Evolutionary conservation across 2,888 invertebrate species (phyloP).

Genomic region (Carcina quercana): DNA sequence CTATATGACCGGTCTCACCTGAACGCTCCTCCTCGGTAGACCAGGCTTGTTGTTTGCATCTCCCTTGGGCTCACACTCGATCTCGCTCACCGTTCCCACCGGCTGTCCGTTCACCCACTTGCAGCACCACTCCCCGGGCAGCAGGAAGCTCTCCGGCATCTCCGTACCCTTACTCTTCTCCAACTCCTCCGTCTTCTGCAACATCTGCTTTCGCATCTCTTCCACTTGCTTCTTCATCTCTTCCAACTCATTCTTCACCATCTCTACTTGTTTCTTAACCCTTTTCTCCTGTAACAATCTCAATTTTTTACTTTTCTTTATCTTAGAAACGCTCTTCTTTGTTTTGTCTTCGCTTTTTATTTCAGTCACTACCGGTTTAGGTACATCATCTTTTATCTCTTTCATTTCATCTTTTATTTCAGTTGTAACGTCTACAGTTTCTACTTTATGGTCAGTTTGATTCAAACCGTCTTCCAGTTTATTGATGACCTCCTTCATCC

Average conservation of each 20-base stretch:
- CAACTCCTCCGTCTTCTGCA: slow-evolving; percentile 35
- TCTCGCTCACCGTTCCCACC: slow-evolving; percentile 70
- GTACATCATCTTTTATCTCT: slow-evolving; percentile 2
- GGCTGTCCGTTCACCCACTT: slow-evolving; percentile 83
- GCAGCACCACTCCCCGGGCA: slow-evolving; percentile 77
- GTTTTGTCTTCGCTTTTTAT: slow-evolving; percentile 17
- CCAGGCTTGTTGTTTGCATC: slow-evolving; percentile 52
- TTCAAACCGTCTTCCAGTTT: slow-evolving; percentile 53
- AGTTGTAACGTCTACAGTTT: slow-evolving; percentile 10
- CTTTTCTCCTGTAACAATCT: slow-evolving; percentile 43
- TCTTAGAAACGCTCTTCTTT: slow-evolving; percentile 32
- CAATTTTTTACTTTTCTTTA: slow-evolving; percentile 45
- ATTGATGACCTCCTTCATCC: slow-evolving; percentile 56
- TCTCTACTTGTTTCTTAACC: slow-evolving; percentile 51
- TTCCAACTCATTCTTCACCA: slow-evolving; percentile 48
- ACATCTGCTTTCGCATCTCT: slow-evolving; percentile 52
- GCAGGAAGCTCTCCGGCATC: slow-evolving; percentile 42
- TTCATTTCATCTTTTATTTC: slow-evolving; percentile 5
- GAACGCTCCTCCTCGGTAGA: slow-evolving; percentile 52
- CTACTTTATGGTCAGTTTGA: slow-evolving; percentile 22
- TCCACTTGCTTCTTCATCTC: slow-evolving; percentile 53
- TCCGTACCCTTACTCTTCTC: slow-evolving; percentile 19
- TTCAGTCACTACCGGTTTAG: slow-evolving; percentile 5
- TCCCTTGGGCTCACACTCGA: slow-evolving; percentile 45
- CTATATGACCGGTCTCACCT: no score